Conservation (phyloP, 1,140 invertebrate species). For the Solen grandis region DNA sequence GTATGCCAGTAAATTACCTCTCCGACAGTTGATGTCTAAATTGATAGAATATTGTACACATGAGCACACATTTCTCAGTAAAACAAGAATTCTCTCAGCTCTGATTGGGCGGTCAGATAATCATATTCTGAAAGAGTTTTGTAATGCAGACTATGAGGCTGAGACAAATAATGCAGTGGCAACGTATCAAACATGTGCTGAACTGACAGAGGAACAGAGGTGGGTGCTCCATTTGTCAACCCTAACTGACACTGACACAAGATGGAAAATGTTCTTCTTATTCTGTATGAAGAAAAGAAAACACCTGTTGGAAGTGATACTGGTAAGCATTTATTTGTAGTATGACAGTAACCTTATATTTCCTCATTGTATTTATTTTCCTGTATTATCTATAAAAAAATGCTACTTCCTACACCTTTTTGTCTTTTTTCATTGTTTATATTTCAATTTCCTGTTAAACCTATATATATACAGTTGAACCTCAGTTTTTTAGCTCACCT, state of each 20-base stretch:
- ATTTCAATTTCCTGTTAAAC: too few species aligned
- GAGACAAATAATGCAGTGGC: slow-evolving; percentile 50
- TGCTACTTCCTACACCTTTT: background rate
- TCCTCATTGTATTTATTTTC: background rate
- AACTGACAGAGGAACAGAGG: slow-evolving; percentile 64
- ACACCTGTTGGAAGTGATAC: slow-evolving; percentile 70
- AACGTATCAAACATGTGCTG: slow-evolving; percentile 41
- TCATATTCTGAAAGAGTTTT: slow-evolving; percentile 72
- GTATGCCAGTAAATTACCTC: slow-evolving; percentile 65
- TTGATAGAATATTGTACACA: slow-evolving; percentile 60
- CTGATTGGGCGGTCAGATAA: slow-evolving; percentile 63
- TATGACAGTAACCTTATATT: background rate
- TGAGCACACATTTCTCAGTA: slow-evolving; percentile 38
- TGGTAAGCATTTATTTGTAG: slow-evolving; percentile 62
- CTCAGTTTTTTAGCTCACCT: too few species aligned
- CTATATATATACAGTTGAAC: too few species aligned
- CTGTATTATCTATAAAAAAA: background rate
- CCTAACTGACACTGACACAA: slow-evolving; percentile 24
- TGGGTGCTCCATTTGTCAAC: slow-evolving; percentile 57
- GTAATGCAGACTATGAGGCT: slow-evolving; percentile 67
- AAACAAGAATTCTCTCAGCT: slow-evolving; percentile 60
- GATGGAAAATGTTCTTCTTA: slow-evolving; percentile 69
- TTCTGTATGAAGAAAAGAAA: slow-evolving; percentile 65
- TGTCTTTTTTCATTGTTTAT: too few species aligned
- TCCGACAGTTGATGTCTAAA: slow-evolving; percentile 68